Evolutionary conservation across 1,140 invertebrate species (phyloP).

Genomic region (Drosophila bocki): DNA sequence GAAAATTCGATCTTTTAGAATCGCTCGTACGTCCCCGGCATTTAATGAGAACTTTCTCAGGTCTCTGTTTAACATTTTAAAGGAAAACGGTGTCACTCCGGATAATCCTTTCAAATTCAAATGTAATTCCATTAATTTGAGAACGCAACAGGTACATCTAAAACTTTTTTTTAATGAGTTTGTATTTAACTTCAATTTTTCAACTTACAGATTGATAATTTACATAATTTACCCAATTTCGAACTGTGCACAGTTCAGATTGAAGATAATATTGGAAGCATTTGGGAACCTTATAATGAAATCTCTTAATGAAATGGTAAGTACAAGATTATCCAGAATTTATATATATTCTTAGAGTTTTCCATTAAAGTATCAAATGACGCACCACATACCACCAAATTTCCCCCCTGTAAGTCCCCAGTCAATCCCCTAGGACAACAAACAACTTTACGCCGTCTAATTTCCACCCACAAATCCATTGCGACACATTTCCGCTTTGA

Average conservation of each 20-base stretch:
- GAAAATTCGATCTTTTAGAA: neutral
- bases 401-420: neutral
- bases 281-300: neutral
- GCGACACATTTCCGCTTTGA: conserved; percentile 77
- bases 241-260: neutral
- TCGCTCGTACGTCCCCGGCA: neutral
- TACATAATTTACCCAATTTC: neutral
- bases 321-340: too few relatives aligned
- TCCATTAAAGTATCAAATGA: conserved; percentile 10
- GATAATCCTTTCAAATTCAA: neutral
- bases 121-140: too few relatives aligned
- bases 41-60: neutral
- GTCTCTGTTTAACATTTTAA: neutral
- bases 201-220: neutral
- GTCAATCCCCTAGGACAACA: conserved; percentile 59
- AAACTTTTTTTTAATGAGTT: neutral
- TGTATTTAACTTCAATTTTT: neutral
- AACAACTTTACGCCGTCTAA: conserved; percentile 49
- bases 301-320: neutral
- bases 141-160: neutral
- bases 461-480: conserved; percentile 61
- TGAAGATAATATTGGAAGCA: neutral
- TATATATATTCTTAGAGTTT: neutral
- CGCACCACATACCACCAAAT: conserved; percentile 39
- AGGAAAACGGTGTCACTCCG: neutral